Conservation (phyloP, 1,140 invertebrate genomes). For the Drosophila equinoxialis region DNA sequence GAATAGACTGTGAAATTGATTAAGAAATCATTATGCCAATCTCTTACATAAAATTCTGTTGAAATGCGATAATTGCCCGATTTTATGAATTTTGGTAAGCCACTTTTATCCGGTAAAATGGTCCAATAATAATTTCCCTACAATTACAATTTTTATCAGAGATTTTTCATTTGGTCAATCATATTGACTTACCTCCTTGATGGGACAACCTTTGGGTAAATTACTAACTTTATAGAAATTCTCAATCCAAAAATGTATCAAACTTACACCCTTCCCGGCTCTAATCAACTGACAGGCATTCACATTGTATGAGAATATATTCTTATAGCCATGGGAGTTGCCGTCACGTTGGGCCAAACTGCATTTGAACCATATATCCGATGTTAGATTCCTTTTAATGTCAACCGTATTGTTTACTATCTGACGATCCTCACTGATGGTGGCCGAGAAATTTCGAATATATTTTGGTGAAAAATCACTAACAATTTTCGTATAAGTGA, state of each 20-base stretch:
- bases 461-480: neutral
- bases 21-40: conserved; percentile 8
- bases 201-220: neutral
- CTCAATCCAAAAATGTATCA: conserved; percentile 1
- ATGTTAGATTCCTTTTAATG: neutral
- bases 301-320: neutral
- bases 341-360: neutral
- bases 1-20: neutral
- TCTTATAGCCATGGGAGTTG: neutral
- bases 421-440: neutral
- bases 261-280: neutral
- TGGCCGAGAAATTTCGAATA: neutral
- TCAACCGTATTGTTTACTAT: neutral
- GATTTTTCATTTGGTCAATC: neutral
- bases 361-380: neutral
- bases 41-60: neutral
- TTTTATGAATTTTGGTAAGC: neutral
- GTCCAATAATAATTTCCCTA: conserved; percentile 5
- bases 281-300: conserved; percentile 7
- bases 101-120: neutral
- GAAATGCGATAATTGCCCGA: neutral
- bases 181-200: neutral
- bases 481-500: neutral
- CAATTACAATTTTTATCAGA: neutral
- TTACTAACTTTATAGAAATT: neutral